These are phyloP conservation scores for Chloropsis cyanopogon DNA, from an alignment of 2,113 vertebrate genomes.

Conservation along the genomic window DNA sequence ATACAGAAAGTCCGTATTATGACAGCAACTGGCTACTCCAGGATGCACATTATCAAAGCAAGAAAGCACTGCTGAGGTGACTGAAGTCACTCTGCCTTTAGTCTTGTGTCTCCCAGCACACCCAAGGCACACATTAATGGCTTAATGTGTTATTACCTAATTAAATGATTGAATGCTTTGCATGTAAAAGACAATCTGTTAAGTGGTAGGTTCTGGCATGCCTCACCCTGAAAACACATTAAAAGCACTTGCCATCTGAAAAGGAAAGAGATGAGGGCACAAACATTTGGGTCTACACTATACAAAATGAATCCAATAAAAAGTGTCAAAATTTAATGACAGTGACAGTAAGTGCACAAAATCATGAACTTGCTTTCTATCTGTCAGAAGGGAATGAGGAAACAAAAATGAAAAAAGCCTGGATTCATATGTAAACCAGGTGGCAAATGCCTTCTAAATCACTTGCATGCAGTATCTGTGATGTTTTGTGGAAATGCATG, in stretches of 20 bases:
- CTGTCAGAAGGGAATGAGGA: not conserved
- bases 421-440: not conserved
- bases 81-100: not conserved
- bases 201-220: not conserved
- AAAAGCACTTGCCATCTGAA: conserved; percentile 20
- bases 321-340: not conserved
- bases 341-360: not conserved
- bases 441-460: not conserved
- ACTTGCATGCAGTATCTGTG: not conserved
- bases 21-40: not conserved
- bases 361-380: not conserved
- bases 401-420: not conserved
- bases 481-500: not conserved
- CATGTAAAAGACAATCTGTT: conserved; percentile 12
- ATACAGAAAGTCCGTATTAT: not conserved
- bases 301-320: not conserved
- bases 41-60: conserved; percentile 9
- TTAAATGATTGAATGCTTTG: conserved; percentile 31
- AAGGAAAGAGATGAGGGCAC: not conserved
- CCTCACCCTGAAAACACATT: conserved; percentile 1
- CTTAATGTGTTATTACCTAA: conserved; percentile 14
- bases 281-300: not conserved
- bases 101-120: not conserved
- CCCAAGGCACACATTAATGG: not conserved
- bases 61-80: not conserved